Evolutionary conservation across 1,140 invertebrate genomes (phyloP).

Genomic region (Bombus confusus): DNA sequence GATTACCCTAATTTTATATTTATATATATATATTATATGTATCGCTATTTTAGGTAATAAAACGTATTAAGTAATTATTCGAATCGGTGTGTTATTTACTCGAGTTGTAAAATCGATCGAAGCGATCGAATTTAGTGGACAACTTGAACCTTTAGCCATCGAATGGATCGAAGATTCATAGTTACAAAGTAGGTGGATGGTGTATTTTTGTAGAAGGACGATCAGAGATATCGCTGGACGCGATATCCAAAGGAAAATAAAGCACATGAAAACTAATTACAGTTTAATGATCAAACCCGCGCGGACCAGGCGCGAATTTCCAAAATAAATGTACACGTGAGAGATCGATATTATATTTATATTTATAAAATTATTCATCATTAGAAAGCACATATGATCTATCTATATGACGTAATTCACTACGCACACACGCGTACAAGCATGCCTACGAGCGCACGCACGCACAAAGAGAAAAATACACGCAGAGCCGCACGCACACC

Average conservation of each 20-base stretch:
- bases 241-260: constrained; percentile 11
- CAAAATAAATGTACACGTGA: constrained; percentile 72
- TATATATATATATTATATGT: constrained; percentile 15
- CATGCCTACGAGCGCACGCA: constrained; percentile 68
- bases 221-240: neutral
- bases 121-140: accelerated
- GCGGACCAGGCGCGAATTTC: constrained; percentile 31
- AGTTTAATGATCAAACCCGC: constrained; percentile 6
- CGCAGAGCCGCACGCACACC: constrained; percentile 50
- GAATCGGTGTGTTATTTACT: neutral
- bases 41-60: constrained; percentile 18
- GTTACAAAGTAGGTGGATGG: neutral
- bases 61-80: constrained; percentile 21
- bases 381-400: constrained; percentile 81
- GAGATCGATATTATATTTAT: constrained; percentile 78
- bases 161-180: neutral
- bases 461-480: constrained; percentile 55
- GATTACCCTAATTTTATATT: constrained; percentile 12
- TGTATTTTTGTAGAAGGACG: neutral
- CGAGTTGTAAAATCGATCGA: no score
- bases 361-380: constrained; percentile 81
- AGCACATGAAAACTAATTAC: constrained; percentile 27
- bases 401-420: constrained; percentile 78
- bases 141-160: neutral
- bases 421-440: constrained; percentile 69